These are phyloP conservation scores for Danio aesculapii DNA, from an alignment of 2,797 vertebrate species.

Conservation along the genomic window DNA sequence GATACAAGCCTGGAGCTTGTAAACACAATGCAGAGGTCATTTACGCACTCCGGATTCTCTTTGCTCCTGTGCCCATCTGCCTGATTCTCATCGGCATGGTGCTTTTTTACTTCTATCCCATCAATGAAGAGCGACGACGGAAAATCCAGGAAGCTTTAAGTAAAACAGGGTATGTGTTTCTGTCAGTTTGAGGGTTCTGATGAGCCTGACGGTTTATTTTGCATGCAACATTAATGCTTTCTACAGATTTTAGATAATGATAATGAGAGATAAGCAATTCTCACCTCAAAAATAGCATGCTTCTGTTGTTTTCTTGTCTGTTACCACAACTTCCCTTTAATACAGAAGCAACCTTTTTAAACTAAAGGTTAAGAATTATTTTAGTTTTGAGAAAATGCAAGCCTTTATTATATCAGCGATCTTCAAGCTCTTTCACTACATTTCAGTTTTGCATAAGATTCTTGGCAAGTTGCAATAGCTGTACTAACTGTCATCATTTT, in stretches of 20 bases:
- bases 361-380: not conserved
- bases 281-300: not conserved
- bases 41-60: slow-evolving; percentile 64
- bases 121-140: slow-evolving; percentile 65
- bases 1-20: slow-evolving; percentile 68
- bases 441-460: not conserved
- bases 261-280: not conserved
- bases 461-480: not conserved
- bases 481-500: not conserved
- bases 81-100: slow-evolving; percentile 67
- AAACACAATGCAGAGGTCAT: slow-evolving; percentile 52
- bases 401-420: not conserved
- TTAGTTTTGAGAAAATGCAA: too few species aligned
- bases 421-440: not conserved
- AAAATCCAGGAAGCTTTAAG: slow-evolving; percentile 64
- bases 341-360: not conserved
- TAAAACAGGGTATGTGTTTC: slow-evolving; percentile 24
- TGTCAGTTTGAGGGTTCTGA: not conserved
- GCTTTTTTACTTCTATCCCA: slow-evolving; percentile 72
- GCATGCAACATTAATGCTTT: not conserved
- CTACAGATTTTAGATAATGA: not conserved
- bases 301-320: not conserved
- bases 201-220: not conserved
- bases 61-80: slow-evolving; percentile 66
- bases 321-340: not conserved